Conservation (phyloP, 2,113 vertebrate genomes). For the Struthio camelus region DNA sequence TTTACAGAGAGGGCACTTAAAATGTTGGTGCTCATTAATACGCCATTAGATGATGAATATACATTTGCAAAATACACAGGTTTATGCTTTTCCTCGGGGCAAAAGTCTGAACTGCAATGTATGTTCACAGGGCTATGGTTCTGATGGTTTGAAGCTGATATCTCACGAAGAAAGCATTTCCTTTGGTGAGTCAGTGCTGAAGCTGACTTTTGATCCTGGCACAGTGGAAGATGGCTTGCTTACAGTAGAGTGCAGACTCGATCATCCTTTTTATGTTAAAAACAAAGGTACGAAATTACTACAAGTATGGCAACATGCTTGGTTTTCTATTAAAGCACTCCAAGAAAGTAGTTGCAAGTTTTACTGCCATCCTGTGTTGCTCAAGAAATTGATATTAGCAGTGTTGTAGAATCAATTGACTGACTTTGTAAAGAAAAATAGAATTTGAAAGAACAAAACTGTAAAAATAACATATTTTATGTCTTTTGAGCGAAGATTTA, state of each 20-base stretch:
- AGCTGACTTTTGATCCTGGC: constrained; percentile 96
- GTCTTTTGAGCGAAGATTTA: background rate
- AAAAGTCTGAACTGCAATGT: background rate
- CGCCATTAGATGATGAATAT: background rate
- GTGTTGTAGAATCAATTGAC: background rate
- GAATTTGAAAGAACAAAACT: background rate
- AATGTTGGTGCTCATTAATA: background rate
- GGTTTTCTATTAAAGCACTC: background rate
- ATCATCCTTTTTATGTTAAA: constrained; percentile 98
- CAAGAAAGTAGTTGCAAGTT: constrained; percentile 31
- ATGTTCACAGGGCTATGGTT: constrained; percentile 86
- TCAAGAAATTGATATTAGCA: background rate
- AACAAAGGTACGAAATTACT: constrained; percentile 88
- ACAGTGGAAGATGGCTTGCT: constrained; percentile 88
- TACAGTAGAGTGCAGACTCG: constrained; percentile 93
- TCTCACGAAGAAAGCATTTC: constrained; percentile 93
- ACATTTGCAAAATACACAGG: background rate
- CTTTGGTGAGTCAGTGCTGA: constrained; percentile 92
- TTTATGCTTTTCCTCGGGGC: background rate
- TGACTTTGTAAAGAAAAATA: background rate
- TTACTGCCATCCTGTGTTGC: background rate
- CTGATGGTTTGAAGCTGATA: constrained; percentile 91
- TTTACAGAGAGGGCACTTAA: background rate
- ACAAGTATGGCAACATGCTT: background rate
- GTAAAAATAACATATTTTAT: background rate